Conservation (phyloP, 2,113 vertebrate genomes). For the Nesoenas mayeri region DNA sequence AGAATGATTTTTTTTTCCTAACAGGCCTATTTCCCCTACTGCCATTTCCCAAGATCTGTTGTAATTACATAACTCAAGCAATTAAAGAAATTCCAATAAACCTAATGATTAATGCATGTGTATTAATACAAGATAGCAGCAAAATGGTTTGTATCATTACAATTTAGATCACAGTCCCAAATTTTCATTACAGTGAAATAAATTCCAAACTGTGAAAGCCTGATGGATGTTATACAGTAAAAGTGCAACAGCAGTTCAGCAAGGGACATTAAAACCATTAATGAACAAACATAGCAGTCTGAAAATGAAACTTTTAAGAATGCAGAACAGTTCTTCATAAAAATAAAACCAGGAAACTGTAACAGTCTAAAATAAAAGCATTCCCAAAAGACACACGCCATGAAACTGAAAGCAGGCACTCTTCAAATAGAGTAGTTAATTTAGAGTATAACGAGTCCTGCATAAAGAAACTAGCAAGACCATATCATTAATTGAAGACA, state of each 20-base stretch:
- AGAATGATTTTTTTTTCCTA: not conserved
- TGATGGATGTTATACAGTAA: not conserved
- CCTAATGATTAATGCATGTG: not conserved
- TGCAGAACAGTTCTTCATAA: not conserved
- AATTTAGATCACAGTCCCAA: constrained; percentile 15
- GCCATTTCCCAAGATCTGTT: not conserved
- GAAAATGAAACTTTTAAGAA: constrained; percentile 23
- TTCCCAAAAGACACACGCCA: not conserved
- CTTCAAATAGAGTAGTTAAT: not conserved
- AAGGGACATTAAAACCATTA: constrained; percentile 50
- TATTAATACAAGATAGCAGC: not conserved
- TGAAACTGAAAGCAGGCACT: not conserved
- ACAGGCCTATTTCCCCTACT: not conserved
- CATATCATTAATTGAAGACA: not conserved
- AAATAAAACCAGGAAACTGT: constrained; percentile 35
- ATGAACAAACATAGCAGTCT: constrained; percentile 38
- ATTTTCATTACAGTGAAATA: constrained; percentile 27
- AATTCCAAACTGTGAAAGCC: constrained; percentile 33
- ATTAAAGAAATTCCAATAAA: not conserved
- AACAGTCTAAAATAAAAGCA: constrained; percentile 2
- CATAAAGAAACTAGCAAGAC: not conserved
- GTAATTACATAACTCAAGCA: not conserved
- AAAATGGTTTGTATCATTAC: not conserved
- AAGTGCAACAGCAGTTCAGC: not conserved
- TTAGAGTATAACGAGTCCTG: not conserved